Base-by-base conservation (phyloP, 2,888 invertebrate species). In the Callinectes sapidus region DNA sequence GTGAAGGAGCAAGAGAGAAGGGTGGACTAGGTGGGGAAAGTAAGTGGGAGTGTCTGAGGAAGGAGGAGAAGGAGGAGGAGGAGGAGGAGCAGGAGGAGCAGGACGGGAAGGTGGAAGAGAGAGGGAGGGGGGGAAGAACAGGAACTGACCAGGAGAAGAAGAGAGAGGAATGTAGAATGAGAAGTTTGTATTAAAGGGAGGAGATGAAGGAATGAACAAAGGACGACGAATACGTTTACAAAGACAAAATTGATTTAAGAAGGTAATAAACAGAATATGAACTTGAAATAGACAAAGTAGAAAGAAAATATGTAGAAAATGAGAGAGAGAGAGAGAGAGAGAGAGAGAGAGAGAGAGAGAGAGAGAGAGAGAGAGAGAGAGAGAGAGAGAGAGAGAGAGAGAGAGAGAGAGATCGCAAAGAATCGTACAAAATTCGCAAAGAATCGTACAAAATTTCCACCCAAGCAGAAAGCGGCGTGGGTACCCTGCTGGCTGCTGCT, bases 311-410 rank as follows among this genome's bases (percentile, higher is more conserved):
- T 28, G 1, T 13, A 28, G 8, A 71, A 71, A 71, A 28, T n/a
- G 28, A n/a, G n/a, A 23, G 71, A 71, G 71, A 71, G 71, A 71
- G 71, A 71, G 71, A 71, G 71, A 71, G 71, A 71, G 71, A 71
- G 71, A 71, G 71, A 71, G 71, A 71, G 71, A 71, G 71, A 71
- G 71, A 71, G 71, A 71, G 71, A 71, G 71, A 71, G 71, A 71
- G 71, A 71, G 71, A n/a, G 28, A 71, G 71, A n/a, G 28, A n/a
- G 28, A n/a, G 71, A 71, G 71, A 71, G 71, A 71, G 71, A 71
- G 71, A 71, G 71, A 71, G 71, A 71, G 61, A 61, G 61, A 61
- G 61, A 61, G 61, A 61, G 61, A 61, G 61, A 61, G 14, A 61
- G 18, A 55, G 13, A 55, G 1, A 55, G 18, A n/a, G n/a, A n/a